Evolutionary conservation across 2,797 vertebrate species (phyloP).

Genomic region (Tragelaphus oryx): DNA sequence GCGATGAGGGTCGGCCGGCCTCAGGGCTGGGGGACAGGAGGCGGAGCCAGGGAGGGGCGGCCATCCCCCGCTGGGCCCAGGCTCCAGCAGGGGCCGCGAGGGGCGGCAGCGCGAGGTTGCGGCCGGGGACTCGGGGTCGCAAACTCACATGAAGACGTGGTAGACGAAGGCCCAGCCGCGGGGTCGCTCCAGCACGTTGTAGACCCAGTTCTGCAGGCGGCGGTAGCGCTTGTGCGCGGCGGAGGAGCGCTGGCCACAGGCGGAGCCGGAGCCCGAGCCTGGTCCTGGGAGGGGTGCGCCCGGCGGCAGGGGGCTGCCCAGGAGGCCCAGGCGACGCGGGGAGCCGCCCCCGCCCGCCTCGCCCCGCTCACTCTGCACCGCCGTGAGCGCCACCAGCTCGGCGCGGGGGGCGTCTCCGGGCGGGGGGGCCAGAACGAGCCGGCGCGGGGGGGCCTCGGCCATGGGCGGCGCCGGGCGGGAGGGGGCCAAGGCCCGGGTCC

Average conservation of each 20-base stretch:
- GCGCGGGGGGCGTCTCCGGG: constrained; percentile 84
- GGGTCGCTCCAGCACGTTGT: constrained; percentile 97
- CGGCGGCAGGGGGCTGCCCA: constrained; percentile 83
- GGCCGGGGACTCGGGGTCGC: neutral
- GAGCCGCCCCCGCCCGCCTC: constrained; percentile 86
- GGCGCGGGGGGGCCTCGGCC: constrained; percentile 69
- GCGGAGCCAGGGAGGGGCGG: constrained; percentile 11
- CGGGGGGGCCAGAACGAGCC: constrained; percentile 63
- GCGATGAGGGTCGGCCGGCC: neutral
- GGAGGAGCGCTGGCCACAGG: constrained; percentile 78
- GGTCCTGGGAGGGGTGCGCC: constrained; percentile 79
- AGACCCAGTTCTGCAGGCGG: constrained; percentile 94
- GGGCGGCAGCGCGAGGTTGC: neutral
- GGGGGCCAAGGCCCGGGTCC: constrained; percentile 32
- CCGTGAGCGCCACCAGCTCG: constrained; percentile 91
- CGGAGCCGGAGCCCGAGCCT: constrained; percentile 86
- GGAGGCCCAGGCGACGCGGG: constrained; percentile 86
- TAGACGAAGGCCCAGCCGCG: constrained; percentile 98
- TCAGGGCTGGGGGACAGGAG: neutral
- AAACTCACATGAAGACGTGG: constrained; percentile 97
- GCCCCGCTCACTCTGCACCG: constrained; percentile 89
- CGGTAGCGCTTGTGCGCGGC: constrained; percentile 89
- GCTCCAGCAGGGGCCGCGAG: neutral
- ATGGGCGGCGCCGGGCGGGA: constrained; percentile 61
- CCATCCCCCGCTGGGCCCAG: neutral